Base-by-base conservation (phyloP, 2,888 invertebrate genomes). In the Ectropis crepuscularia region DNA sequence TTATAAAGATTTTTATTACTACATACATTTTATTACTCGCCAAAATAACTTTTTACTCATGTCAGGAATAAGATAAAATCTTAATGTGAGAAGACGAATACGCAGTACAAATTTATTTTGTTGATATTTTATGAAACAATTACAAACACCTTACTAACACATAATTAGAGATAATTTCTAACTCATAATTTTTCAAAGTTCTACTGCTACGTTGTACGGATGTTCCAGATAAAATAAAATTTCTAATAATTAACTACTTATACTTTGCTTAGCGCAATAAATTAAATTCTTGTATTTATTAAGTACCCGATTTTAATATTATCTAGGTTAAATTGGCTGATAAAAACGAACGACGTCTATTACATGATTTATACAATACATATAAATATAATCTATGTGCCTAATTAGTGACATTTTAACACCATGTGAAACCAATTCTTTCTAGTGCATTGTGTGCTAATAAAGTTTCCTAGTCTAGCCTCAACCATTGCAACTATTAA, bases 381-480 rank as follows among this genome's bases (percentile, higher is more conserved):
- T 54, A 53, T 62, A 66, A 64, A 65, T 61, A 62, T 62, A 51
- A 41, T 47, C 57, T 61, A 46, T 70, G 70, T 69, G 70, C 67
- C 65, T 68, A 54, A 12, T 64, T 67, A 61, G 72, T 72, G 70
- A 67, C 49, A 63, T 63, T 62, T 68, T 54, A 71, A 68, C 62
- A 63, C 57, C 57, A 63, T 64, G 53, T 64, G 57, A 64, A 68
- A 66, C 67, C 62, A 61, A 68, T 71, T 68, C 61, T 61, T 66
- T 45, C 61, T 71, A 69, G 71, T 71, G 71, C 71, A 71, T 68
- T 68, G 65, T 69, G 71, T 65, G 68, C 63, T 58, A 54, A 71
- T 59, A 63, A 55, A 57, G 53, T 59, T 57, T 61, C 37, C 64
- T 69, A 61, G 63, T 48, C 59, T 58, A 67, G 53, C 49, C 38